phyloP scores from a whole-genome alignment of 2,888 invertebrate species.

The Myopa testacea region DNA sequence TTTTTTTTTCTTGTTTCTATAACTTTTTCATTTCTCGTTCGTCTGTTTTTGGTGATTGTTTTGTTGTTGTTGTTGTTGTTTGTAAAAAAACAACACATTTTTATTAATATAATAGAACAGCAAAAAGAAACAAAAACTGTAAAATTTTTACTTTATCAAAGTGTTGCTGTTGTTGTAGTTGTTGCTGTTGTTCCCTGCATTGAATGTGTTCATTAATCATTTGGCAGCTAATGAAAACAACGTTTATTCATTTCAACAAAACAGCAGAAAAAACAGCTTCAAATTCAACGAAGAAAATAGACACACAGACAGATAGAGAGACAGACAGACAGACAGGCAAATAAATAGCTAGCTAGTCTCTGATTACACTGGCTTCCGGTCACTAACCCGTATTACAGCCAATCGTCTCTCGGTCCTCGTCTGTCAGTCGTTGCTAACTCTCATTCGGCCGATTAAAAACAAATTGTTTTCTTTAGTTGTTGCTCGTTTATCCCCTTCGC shows the following conservation, averaged over 20 bases:
- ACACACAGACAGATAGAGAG: background rate
- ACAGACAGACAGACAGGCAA: background rate
- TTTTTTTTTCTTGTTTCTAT: background rate
- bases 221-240: conserved; percentile 31
- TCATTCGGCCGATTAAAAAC: conserved; percentile 15
- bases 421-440: conserved; percentile 1
- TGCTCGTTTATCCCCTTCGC: conserved; percentile 2
- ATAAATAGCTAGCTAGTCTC: background rate
- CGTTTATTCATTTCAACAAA: conserved; percentile 9
- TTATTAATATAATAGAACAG: background rate
- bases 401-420: background rate
- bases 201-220: conserved; percentile 33
- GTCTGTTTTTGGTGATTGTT: background rate
- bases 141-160: background rate
- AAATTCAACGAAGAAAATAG: background rate
- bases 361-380: conserved; percentile 29
- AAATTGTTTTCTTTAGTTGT: conserved; percentile 21
- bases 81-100: background rate
- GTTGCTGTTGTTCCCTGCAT: background rate
- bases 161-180: background rate
- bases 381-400: conserved; percentile 11
- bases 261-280: background rate
- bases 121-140: background rate
- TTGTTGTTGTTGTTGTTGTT: background rate
- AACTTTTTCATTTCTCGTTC: background rate